phyloP scores from a whole-genome alignment of 2,797 vertebrate species.

The Enteromius treurensis region DNA sequence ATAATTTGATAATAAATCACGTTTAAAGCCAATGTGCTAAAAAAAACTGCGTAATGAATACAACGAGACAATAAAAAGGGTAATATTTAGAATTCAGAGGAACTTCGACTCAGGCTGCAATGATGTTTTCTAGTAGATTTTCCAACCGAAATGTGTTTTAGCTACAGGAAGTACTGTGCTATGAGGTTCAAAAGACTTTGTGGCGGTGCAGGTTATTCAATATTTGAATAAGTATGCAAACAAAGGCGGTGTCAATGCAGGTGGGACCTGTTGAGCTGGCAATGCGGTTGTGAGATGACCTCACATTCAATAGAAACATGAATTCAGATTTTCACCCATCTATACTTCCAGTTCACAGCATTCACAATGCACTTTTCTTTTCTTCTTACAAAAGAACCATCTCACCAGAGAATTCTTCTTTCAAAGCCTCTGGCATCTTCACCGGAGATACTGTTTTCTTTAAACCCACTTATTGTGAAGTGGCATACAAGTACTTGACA shows the following conservation, averaged over 20 bases:
- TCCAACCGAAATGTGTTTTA: neutral
- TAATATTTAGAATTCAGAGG: neutral
- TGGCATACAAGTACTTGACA: neutral
- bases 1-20: neutral
- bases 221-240: constrained; percentile 51
- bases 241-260: constrained; percentile 31
- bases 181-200: constrained; percentile 4
- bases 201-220: constrained; percentile 25
- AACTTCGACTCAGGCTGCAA: neutral
- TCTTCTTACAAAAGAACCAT: neutral
- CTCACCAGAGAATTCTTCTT: neutral
- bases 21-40: neutral
- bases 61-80: neutral
- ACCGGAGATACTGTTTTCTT: neutral
- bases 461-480: constrained; percentile 7
- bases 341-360: neutral
- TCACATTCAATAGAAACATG: neutral
- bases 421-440: neutral
- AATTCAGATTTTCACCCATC: neutral
- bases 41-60: neutral
- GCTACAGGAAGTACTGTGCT: neutral
- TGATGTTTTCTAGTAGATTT: neutral
- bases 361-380: neutral
- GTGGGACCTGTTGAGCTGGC: constrained; percentile 25
- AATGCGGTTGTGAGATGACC: neutral